Evolutionary conservation across 2,113 vertebrate genomes (phyloP).

Genomic region (Syngnathus scovelli): DNA sequence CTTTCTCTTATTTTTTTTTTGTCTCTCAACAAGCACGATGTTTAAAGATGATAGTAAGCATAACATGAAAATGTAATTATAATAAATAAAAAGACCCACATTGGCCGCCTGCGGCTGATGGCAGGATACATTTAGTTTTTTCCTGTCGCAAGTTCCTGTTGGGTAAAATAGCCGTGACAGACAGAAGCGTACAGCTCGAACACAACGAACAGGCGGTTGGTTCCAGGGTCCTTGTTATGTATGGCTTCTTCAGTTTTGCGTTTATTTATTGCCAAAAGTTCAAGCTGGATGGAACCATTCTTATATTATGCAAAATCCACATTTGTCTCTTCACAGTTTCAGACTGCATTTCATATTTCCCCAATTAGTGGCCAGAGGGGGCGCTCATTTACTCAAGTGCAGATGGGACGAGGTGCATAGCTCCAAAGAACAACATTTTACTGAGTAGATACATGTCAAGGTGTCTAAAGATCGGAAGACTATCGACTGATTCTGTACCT

Average conservation of each 20-base stretch:
- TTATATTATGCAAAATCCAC: background rate
- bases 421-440: no score
- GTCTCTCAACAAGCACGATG: conserved; percentile 74
- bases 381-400: background rate
- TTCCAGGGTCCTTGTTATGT: conserved; percentile 28
- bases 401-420: no score
- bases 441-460: no score
- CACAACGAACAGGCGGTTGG: conserved; percentile 44
- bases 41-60: conserved; percentile 55
- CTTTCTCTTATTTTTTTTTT: conserved; percentile 59
- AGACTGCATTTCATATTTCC: background rate
- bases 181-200: conserved; percentile 45
- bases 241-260: conserved; percentile 42
- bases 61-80: conserved; percentile 45
- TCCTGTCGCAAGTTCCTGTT: conserved; percentile 43
- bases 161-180: conserved; percentile 60
- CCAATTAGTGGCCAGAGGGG: background rate
- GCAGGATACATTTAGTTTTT: conserved; percentile 59
- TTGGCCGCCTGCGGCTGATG: conserved; percentile 86
- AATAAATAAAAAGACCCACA: conserved; percentile 66
- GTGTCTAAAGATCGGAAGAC: background rate
- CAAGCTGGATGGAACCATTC: conserved; percentile 24
- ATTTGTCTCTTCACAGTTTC: background rate
- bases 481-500: background rate
- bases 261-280: conserved; percentile 22